These are phyloP conservation scores for Nyctibius grandis DNA, from an alignment of 2,797 vertebrate genomes.

Conservation along the genomic window DNA sequence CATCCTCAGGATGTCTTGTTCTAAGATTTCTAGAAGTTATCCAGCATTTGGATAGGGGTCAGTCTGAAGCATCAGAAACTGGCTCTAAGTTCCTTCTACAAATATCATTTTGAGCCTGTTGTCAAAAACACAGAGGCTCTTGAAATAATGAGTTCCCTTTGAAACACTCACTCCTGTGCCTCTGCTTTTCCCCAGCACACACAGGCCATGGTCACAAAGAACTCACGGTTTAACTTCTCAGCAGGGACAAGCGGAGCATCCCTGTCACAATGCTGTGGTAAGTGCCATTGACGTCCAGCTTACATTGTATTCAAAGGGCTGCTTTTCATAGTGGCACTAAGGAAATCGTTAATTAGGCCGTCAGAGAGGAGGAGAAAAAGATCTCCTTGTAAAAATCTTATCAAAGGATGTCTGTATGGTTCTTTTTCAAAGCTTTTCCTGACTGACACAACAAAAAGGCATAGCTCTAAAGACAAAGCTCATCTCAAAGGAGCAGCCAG, in stretches of 20 bases:
- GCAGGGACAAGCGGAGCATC: background rate
- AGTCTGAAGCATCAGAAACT: background rate
- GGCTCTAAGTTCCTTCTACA: background rate
- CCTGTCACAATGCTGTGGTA: background rate
- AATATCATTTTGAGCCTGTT: background rate
- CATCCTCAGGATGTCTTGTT: background rate
- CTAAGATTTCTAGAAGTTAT: background rate
- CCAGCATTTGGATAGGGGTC: background rate
- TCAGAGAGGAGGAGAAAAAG: slow-evolving; percentile 8
- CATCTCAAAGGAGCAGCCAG: slow-evolving; percentile 32
- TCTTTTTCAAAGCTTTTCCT: slow-evolving; percentile 52
- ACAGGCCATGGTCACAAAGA: background rate
- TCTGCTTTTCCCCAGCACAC: background rate
- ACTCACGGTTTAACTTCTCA: slow-evolving; percentile 9
- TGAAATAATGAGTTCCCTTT: slow-evolving; percentile 7
- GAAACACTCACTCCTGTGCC: background rate
- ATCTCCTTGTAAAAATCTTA: slow-evolving; percentile 53
- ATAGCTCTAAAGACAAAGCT: slow-evolving; percentile 41
- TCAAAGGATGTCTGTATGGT: slow-evolving; percentile 48
- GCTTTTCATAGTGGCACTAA: slow-evolving; percentile 47
- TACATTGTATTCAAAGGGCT: slow-evolving; percentile 53
- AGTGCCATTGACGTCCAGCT: slow-evolving; percentile 45
- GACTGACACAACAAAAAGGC: slow-evolving; percentile 42
- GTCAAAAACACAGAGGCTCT: background rate
- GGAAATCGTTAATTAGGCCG: slow-evolving; percentile 50